These are phyloP conservation scores for Yponomeuta evonymella DNA, from an alignment of 2,888 invertebrate genomes.

Conservation along the genomic window DNA sequence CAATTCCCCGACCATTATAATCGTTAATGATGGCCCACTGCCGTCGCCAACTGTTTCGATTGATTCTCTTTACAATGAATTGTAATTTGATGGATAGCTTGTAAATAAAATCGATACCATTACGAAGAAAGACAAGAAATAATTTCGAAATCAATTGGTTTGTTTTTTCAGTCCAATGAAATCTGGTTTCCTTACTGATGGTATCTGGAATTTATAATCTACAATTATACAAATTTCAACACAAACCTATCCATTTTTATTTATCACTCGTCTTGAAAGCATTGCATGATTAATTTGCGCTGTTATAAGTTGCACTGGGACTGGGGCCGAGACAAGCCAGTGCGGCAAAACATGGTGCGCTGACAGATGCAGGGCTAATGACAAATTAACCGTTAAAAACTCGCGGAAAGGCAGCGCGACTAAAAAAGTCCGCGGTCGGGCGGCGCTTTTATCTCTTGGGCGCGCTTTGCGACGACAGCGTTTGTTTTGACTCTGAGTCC, in stretches of 20 bases:
- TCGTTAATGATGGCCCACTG: conserved; percentile 50
- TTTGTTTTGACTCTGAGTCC: conserved; percentile 45
- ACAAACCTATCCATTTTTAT: background rate
- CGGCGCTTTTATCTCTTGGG: conserved; percentile 42
- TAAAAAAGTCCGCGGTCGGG: conserved; percentile 37
- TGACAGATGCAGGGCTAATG: conserved; percentile 65
- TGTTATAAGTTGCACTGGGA: conserved; percentile 2
- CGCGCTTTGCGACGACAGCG: conserved; percentile 47
- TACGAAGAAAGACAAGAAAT: no score
- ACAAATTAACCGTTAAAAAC: conserved; percentile 66
- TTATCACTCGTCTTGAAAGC: conserved; percentile 5
- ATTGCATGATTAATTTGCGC: conserved; percentile 7
- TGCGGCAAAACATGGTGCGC: conserved; percentile 42
- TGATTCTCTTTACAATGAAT: conserved; percentile 20
- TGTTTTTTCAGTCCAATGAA: no score
- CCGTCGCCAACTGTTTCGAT: conserved; percentile 35
- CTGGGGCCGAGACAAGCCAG: background rate
- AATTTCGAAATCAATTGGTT: background rate
- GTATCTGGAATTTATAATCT: background rate
- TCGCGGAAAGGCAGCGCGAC: conserved; percentile 46
- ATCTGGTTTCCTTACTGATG: no score
- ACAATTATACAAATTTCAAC: background rate
- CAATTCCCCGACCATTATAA: conserved; percentile 62
- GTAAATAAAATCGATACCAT: background rate
- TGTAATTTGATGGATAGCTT: background rate